phyloP scores from a whole-genome alignment of 2,888 invertebrate species.

The Drymonia ruficornis region DNA sequence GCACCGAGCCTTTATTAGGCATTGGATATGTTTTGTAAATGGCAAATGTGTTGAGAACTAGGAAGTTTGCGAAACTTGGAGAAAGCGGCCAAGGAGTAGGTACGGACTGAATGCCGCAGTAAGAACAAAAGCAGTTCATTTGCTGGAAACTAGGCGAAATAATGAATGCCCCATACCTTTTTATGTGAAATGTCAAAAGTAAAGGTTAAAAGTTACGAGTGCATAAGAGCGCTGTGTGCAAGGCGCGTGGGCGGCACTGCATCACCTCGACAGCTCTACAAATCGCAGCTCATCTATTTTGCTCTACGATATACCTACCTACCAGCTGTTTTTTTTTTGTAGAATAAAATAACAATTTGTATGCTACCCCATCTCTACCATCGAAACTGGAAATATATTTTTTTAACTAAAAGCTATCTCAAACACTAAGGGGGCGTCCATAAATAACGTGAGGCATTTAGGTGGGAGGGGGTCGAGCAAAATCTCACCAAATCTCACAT shows the following conservation, averaged over 20 bases:
- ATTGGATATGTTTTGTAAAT: conserved; percentile 68
- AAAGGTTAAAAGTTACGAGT: conserved; percentile 77
- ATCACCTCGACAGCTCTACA: conserved; percentile 10
- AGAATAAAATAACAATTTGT: no score
- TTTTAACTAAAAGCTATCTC: no score
- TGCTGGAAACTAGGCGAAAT: conserved; percentile 72
- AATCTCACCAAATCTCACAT: no score
- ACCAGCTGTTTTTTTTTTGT: no score
- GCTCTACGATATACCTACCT: no score
- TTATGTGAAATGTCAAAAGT: conserved; percentile 75
- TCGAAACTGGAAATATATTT: no score
- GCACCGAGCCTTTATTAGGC: conserved; percentile 62
- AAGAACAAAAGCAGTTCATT: conserved; percentile 78
- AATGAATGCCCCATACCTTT: conserved; percentile 68
- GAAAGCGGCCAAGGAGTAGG: conserved; percentile 68
- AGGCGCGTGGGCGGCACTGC: conserved; percentile 22
- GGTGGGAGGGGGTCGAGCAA: no score
- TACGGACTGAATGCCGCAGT: conserved; percentile 62
- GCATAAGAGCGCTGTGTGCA: conserved; percentile 47
- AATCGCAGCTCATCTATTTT: background rate
- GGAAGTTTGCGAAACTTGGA: conserved; percentile 73
- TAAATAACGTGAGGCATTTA: no score
- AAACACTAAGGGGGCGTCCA: no score
- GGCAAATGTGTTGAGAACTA: conserved; percentile 67
- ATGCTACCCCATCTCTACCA: no score